Conservation (phyloP, 2,888 invertebrate genomes). For the Stenichneumon culpator region DNA sequence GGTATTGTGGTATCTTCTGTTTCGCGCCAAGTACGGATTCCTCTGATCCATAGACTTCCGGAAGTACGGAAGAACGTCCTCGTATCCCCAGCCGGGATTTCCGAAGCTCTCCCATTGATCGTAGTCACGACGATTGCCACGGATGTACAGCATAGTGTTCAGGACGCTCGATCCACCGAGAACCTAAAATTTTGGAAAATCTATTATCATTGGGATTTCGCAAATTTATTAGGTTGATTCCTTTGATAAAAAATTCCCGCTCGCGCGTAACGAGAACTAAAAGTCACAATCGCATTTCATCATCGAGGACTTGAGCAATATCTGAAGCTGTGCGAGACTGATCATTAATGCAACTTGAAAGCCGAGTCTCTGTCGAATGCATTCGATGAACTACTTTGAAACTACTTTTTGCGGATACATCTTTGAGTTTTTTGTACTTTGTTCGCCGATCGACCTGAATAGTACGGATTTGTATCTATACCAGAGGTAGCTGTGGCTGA, state of each 20-base stretch:
- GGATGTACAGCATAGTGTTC: conserved; percentile 96
- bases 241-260: background rate
- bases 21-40: conserved; percentile 94
- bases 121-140: conserved; percentile 95
- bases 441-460: background rate
- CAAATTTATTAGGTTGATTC: background rate
- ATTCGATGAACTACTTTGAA: background rate
- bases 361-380: background rate
- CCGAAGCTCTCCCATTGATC: conserved; percentile 95
- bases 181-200: conserved; percentile 83
- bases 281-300: conserved; percentile 36
- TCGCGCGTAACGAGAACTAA: conserved; percentile 15
- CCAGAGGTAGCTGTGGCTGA: too few species aligned
- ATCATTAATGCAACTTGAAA: conserved; percentile 18
- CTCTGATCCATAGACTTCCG: conserved; percentile 95
- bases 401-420: background rate
- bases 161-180: conserved; percentile 95
- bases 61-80: conserved; percentile 93
- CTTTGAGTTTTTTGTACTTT: background rate
- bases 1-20: conserved; percentile 90
- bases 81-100: conserved; percentile 95
- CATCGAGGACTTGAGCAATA: conserved; percentile 32
- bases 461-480: background rate
- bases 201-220: background rate
- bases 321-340: conserved; percentile 14